Evolutionary conservation across 2,797 vertebrate genomes (phyloP), one percentile per base, ranked within the genome.

Genomic region (Phataginus tricuspis): DNA sequence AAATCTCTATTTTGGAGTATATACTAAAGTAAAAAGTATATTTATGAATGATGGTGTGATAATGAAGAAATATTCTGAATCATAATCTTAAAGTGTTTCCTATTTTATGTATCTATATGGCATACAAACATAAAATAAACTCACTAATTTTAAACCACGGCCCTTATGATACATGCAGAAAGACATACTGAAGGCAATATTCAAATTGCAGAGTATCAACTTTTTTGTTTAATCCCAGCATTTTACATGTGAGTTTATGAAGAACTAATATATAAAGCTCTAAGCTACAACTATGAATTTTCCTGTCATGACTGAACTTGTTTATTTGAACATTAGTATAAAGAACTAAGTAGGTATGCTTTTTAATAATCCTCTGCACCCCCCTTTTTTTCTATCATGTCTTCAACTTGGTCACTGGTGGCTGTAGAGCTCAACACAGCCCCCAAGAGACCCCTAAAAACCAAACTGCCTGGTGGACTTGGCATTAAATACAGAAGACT

Each of bases 401-500:
- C 68, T 77, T 42, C n/a, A 95, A 74, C 84, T 53, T 39, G 45
- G 87, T 94, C 83, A 97, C 91, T 63, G 80, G 94, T 96, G 93
- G 95, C 94, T 95, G 91, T 92, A 96, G 97, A 97, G 96, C 94
- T 94, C 90, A 93, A 92, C 68, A 93, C 79, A 97, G 96, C 94
- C 97, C 91, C 94, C 82, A 72, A 72, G 27, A 86, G 59, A 23
- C 29, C 93, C 37, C 92, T 91, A 75, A 97, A 94, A 93, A 93
- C 96, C 96, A 98, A 88, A 82, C 85, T 86, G 57, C 96, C 95
- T 96, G 96, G 93, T 96, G 86, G 95, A 59, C 77, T 98, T 98
- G 98, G 98, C 97, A 97, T 94, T 75, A 95, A 96, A 98, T 97
- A 98, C 95, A 98, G 97, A 98, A 71, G 2, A 94, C 94, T 98